Percentiles rank a stretch among this genome's conserved stretches.
Evolutionary conservation across 2,113 vertebrate genomes (phyloP).

Genomic region (Cyanoramphus novaezelandiae): DNA sequence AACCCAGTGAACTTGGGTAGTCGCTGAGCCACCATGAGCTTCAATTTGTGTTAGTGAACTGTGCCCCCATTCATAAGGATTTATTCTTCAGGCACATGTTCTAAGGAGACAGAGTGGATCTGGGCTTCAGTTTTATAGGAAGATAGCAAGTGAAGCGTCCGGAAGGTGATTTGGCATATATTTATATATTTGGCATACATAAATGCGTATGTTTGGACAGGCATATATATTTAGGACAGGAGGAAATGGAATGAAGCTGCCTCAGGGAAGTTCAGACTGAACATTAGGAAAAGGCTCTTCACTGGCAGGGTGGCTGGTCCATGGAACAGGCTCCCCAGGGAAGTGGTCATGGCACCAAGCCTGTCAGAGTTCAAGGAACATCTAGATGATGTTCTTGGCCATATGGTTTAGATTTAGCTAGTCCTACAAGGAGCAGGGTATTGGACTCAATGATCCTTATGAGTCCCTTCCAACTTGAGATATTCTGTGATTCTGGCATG

Average conservation of each 20-base stretch:
- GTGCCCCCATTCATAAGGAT: not conserved
- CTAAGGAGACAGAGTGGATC: not conserved
- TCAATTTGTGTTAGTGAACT: not conserved
- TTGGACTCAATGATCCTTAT: not conserved
- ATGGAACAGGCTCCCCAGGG: not conserved
- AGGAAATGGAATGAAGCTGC: not conserved
- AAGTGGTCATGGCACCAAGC: not conserved
- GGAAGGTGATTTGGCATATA: accelerated
- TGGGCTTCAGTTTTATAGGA: not conserved
- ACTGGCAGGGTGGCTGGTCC: not conserved
- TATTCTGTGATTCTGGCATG: not conserved
- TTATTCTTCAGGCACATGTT: not conserved
- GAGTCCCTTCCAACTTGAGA: not conserved
- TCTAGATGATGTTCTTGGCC: not conserved
- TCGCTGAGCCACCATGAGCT: not conserved
- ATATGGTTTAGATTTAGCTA: not conserved
- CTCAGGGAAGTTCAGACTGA: not conserved
- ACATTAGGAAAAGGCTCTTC: not conserved
- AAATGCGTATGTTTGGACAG: not conserved
- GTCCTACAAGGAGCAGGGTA: not conserved
- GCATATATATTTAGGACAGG: not conserved
- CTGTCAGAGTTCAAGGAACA: not conserved
- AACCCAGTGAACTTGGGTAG: not conserved
- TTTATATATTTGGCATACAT: not conserved
- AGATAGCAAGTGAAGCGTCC: not conserved